phyloP scores from a whole-genome alignment of 2,888 invertebrate genomes.

The Entomobrya proxima region DNA sequence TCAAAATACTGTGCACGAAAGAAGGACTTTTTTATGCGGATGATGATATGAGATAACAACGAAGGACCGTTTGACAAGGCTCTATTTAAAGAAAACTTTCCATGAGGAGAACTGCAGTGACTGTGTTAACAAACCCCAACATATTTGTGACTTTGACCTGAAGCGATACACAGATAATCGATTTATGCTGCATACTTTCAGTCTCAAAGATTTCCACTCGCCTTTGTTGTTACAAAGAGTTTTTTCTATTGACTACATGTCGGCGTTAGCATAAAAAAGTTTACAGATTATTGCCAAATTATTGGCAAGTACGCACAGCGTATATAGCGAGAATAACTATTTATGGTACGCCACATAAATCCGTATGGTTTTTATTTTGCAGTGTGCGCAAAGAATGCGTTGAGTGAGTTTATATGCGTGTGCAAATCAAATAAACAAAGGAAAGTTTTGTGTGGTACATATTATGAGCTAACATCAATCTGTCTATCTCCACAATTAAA shows the following conservation, averaged over 20 bases:
- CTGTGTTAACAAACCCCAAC: background rate
- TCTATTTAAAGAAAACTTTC: background rate
- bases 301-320: background rate
- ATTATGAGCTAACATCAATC: constrained; percentile 8
- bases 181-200: constrained; percentile 2
- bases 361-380: background rate
- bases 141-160: constrained; percentile 28
- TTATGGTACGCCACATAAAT: background rate
- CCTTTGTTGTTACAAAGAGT: background rate
- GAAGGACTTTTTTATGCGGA: background rate
- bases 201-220: constrained; percentile 3
- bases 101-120: background rate
- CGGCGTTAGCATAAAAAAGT: background rate
- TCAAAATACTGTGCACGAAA: background rate
- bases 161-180: background rate
- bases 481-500: constrained; percentile 44
- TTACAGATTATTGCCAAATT: constrained; percentile 22
- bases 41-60: background rate
- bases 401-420: background rate
- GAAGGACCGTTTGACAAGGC: background rate
- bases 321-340: background rate
- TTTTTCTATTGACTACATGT: background rate
- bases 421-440: constrained; percentile 28
- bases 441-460: constrained; percentile 25
- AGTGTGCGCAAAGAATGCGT: background rate